Evolutionary conservation across 2,888 invertebrate species (phyloP).

Genomic region (Neria commutata): DNA sequence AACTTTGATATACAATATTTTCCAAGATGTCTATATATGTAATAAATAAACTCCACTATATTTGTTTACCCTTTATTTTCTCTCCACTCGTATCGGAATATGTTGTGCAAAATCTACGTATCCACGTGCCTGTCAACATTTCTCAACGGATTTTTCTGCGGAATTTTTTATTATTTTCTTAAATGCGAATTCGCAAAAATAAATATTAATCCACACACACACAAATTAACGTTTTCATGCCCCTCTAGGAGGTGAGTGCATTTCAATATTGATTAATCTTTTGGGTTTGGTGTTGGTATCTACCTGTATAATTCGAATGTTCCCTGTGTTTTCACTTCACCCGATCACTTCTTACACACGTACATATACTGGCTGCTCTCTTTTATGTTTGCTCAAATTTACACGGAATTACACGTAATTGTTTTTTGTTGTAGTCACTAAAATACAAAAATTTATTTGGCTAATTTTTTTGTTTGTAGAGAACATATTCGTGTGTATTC

Average conservation of each 20-base stretch:
- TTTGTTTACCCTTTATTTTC: background rate
- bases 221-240: conserved; percentile 33
- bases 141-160: background rate
- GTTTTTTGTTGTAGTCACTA: background rate
- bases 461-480: background rate
- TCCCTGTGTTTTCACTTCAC: background rate
- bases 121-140: background rate
- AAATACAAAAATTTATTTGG: background rate
- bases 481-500: no score
- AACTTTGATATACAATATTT: background rate
- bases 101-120: background rate
- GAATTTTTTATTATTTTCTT: background rate
- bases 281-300: conserved; percentile 42
- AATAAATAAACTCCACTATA: background rate
- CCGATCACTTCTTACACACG: background rate
- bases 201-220: no score
- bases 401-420: background rate
- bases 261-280: conserved; percentile 27
- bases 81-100: no score
- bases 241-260: conserved; percentile 55
- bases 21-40: background rate
- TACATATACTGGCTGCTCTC: background rate
- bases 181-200: background rate
- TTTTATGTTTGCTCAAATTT: background rate
- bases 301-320: background rate